These are phyloP conservation scores for Mobula birostris DNA, from an alignment of 2,113 vertebrate species.

Conservation along the genomic window DNA sequence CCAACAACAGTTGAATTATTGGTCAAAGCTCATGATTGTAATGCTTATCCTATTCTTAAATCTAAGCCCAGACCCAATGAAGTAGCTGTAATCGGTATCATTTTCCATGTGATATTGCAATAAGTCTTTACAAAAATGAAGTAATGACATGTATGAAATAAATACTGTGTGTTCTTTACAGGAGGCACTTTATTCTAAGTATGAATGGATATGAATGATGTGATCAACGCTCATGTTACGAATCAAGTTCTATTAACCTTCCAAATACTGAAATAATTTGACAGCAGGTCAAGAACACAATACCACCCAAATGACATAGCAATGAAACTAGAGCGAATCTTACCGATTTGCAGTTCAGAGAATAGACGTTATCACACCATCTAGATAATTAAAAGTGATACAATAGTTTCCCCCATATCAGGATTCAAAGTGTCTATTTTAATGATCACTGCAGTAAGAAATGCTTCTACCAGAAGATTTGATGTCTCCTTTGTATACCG, in stretches of 20 bases:
- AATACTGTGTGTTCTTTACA: background rate
- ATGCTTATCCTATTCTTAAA: background rate
- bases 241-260: background rate
- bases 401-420: conserved; percentile 13
- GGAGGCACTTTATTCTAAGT: background rate
- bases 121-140: background rate
- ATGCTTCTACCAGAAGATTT: background rate
- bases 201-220: background rate
- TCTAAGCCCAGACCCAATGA: background rate
- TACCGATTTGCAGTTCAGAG: background rate
- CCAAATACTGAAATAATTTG: background rate
- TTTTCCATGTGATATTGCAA: background rate
- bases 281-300: background rate
- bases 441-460: background rate
- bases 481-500: background rate
- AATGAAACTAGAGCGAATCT: background rate
- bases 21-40: background rate
- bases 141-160: background rate
- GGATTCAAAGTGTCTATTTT: conserved; percentile 1
- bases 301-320: background rate
- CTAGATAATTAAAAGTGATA: conserved; percentile 13
- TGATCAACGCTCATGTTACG: conserved; percentile 30
- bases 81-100: background rate
- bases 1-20: conserved; percentile 3
- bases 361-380: conserved; percentile 23